A percentile compares a stretch with the other conserved stretches of the same genome.
Conservation (phyloP, 2,888 invertebrate genomes). For the Neoitamus cyanurus region DNA sequence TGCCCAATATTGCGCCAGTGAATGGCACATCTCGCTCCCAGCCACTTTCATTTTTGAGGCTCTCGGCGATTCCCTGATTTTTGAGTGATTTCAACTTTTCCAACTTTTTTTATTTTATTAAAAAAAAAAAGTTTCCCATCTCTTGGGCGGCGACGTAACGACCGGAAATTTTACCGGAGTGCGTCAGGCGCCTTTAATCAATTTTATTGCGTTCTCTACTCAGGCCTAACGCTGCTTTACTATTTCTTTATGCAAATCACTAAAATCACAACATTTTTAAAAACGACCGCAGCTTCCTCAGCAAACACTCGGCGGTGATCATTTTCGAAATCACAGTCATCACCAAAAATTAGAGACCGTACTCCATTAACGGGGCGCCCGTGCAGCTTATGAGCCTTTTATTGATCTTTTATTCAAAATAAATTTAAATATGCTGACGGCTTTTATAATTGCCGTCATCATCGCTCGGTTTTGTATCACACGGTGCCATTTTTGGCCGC, state of each 20-base stretch:
- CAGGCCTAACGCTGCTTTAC: not conserved
- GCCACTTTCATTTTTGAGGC: not conserved
- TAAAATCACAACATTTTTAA: not conserved
- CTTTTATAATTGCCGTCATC: not conserved
- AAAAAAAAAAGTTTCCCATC: not conserved
- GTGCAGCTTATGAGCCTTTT: not conserved
- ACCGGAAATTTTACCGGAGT: slow-evolving; percentile 1
- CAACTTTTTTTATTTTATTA: not conserved
- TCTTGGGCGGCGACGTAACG: not conserved
- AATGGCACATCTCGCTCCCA: not conserved
- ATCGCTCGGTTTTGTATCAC: not conserved
- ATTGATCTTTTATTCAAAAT: slow-evolving; percentile 5
- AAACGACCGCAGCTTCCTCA: not conserved
- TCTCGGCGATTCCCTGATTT: not conserved
- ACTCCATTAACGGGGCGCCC: not conserved
- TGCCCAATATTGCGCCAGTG: not conserved
- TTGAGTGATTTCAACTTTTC: not conserved
- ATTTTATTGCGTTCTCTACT: not conserved
- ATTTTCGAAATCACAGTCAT: not conserved
- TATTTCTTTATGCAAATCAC: not conserved
- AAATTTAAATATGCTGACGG: not conserved
- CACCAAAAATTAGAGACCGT: not conserved
- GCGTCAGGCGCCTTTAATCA: not conserved
- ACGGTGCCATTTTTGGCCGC: not conserved
- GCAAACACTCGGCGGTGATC: not conserved